Evolutionary conservation across 2,888 invertebrate species (phyloP), one percentile per base, ranked within the genome.

Genomic region (Synergus japonicus): DNA sequence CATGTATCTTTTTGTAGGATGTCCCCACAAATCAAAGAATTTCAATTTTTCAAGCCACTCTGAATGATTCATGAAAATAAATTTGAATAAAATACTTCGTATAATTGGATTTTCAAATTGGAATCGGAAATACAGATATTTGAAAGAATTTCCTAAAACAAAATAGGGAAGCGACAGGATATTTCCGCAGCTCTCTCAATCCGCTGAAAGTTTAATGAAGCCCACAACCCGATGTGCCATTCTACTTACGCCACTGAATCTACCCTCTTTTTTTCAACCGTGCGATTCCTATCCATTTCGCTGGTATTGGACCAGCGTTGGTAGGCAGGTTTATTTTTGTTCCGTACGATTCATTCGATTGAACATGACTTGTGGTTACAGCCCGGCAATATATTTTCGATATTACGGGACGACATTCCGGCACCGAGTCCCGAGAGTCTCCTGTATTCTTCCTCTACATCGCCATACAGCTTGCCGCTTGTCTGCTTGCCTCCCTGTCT

Each of bases 321-420:
- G 79, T 82, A 87, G 83, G 81, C 85, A 85, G 86, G 86, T 89
- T 88, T 89, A 89, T 89, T 90, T 90, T 90, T 90, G 88, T 89
- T 90, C 87, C 87, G 84, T 88, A 86, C 87, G 88, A 88, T 90
- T 90, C 90, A 87, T 90, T 89, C 90, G 89, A 90, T 90, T 88
- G 90, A 89, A 88, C 90, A 89, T 89, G 90, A 90, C 90, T 90
- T 87, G 90, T 88, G 88, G 89, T 89, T 89, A 89, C 86, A 88
- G 85, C 83, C 80, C 76, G 81, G 85, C 87, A 83, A 88, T 90
- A 90, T 89, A 90, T 90, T 88, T 87, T 85, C 86, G 85, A 90
- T 90, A 90, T 90, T 89, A 89, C 89, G 83, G 86, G 85, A 87
- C 88, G 88, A 89, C 89, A 88, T 89, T 86, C 86, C 86, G 77